Conservation (phyloP, 2,888 invertebrate species). For the Ophion ellenae region DNA sequence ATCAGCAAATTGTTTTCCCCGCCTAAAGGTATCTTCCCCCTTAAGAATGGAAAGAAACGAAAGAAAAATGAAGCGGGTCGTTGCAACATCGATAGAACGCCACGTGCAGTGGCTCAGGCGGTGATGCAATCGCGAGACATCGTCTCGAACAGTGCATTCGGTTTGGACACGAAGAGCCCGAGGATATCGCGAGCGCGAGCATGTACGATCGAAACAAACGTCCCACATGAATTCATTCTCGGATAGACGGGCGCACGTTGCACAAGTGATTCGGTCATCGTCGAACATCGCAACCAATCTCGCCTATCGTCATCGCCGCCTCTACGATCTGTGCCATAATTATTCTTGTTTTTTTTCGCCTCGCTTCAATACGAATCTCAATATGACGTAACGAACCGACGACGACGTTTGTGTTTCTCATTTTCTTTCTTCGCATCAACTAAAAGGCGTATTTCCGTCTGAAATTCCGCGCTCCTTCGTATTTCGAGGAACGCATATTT, state of each 20-base stretch:
- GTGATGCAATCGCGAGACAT: background rate
- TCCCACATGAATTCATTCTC: background rate
- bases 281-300: background rate
- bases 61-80: background rate
- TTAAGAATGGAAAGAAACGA: too few species aligned
- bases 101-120: background rate
- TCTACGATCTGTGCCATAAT: background rate
- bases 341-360: background rate
- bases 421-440: background rate
- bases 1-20: too few species aligned
- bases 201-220: background rate
- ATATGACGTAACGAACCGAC: background rate
- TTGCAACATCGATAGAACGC: background rate
- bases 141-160: background rate
- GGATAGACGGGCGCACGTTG: background rate
- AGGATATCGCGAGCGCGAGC: background rate
- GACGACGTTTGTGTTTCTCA: background rate
- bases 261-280: conserved; percentile 1
- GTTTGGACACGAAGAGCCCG: background rate
- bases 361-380: background rate
- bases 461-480: background rate
- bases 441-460: background rate
- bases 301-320: background rate
- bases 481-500: background rate
- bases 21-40: too few species aligned